A percentile compares a stretch with the other conserved stretches of the same genome.
Evolutionary conservation across 2,888 invertebrate species (phyloP).

Genomic region (Agrotis segetum): DNA sequence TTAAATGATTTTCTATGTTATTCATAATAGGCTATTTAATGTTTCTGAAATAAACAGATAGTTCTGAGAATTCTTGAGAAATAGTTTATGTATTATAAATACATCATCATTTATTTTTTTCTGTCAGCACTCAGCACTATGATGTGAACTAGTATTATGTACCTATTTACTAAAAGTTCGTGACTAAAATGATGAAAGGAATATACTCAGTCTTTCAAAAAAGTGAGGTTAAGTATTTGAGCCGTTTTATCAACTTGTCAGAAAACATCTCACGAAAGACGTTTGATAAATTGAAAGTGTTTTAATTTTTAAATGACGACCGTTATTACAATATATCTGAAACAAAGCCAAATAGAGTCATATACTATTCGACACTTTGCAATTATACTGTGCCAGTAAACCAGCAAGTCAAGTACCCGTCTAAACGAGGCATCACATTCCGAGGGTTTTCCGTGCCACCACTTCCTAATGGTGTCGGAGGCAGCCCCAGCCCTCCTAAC

Average conservation of each 20-base stretch:
- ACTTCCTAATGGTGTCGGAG: conserved; percentile 88
- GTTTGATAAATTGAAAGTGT: neutral
- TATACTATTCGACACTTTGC: neutral
- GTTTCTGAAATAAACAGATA: conserved; percentile 7
- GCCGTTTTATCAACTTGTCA: neutral
- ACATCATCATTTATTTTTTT: conserved; percentile 23
- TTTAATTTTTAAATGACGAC: neutral
- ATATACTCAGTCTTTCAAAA: conserved; percentile 19
- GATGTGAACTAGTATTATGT: conserved; percentile 17
- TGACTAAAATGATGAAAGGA: conserved; percentile 1
- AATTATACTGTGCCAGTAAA: conserved; percentile 14
- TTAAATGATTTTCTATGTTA: conserved; percentile 31
- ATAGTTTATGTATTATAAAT: neutral
- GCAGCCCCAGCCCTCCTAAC: conserved; percentile 76
- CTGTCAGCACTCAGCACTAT: neutral
- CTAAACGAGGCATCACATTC: conserved; percentile 81
- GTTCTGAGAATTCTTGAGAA: neutral
- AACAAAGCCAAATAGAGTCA: neutral
- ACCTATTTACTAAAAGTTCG: conserved; percentile 4
- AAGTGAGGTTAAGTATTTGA: conserved; percentile 12
- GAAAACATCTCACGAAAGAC: neutral
- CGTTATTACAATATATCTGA: neutral
- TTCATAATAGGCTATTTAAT: conserved; percentile 17
- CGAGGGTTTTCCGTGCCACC: conserved; percentile 85
- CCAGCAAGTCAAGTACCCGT: conserved; percentile 43